Evolutionary conservation across 2,797 vertebrate species (phyloP), one percentile per base, ranked within the genome.

Genomic region (Gadopsis marmoratus): DNA sequence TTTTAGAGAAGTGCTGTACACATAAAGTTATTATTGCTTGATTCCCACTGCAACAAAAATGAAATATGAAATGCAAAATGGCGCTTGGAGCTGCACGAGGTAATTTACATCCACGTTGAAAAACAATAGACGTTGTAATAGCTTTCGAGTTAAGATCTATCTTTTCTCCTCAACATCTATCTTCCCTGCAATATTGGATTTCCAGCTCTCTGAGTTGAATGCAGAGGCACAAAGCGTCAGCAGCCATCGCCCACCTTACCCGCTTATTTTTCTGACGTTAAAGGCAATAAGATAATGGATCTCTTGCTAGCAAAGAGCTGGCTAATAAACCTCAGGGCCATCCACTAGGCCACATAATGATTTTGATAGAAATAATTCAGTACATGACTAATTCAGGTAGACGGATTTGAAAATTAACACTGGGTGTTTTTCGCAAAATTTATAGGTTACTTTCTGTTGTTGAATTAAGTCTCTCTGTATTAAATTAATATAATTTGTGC

Each of bases 101-200:
- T 89, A 77, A 92, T 92, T 91, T 89, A 79, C 86, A 84, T 87
- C 69, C 66, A 51, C 78, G 73, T 64, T 75, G 84, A 74, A 87
- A 83, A 91, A 91, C 80, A 91, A 90, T 81, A 82, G 70, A 83
- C 68, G 86, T 77, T 81, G 78, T 88, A 87, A 90, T 86, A 78
- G 87, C 79, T 88, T 87, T 87, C 7, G 9, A 89, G 82, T 85
- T 76, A 68, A 85, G 76, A 88, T 87, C 82, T 74, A 66, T 90
- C 79, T 88, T 84, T 78, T 78, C 58, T 86, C 31, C 74, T 83
- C 48, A 39, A 51, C 68, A 84, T 86, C 70, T 77, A 47, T 89
- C 86, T 82, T 75, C 61, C 21, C 13, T 17, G 65, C 78, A 72
- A 61, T 88, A 87, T 86, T 91, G 79, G 55, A 88, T 88, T 89